A percentile compares a stretch with the other conserved stretches of the same genome.
phyloP scores from a whole-genome alignment of 2,113 vertebrate genomes.

The Alligator sinensis region DNA sequence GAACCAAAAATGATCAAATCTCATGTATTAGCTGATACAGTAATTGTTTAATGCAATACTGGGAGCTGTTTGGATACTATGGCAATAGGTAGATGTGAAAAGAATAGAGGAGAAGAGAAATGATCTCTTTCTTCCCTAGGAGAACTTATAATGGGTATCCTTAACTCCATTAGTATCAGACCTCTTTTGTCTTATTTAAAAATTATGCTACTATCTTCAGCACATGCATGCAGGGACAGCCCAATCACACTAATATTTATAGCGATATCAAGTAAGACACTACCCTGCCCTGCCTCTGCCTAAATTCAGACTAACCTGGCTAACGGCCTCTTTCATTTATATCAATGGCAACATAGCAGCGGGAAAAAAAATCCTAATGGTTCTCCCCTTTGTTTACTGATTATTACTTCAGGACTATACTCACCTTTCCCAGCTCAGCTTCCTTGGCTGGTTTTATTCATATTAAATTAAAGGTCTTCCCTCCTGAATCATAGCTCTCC shows the following conservation, averaged over 20 bases:
- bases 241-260: background rate
- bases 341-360: background rate
- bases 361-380: background rate
- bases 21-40: background rate
- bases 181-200: background rate
- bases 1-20: background rate
- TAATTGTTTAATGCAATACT: background rate
- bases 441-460: background rate
- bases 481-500: background rate
- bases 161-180: background rate
- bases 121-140: background rate
- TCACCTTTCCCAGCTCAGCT: background rate
- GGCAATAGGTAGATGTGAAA: background rate
- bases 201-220: background rate
- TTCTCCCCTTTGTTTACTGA: background rate
- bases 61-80: background rate
- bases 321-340: background rate
- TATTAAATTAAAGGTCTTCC: background rate
- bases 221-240: background rate
- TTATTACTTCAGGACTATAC: background rate
- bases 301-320: too few relatives aligned
- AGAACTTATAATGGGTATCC: background rate
- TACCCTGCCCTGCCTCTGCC: too few relatives aligned
- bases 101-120: background rate
- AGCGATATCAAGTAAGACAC: too few relatives aligned